A percentile compares a stretch with the other conserved stretches of the same genome.
Conservation (phyloP, 2,113 vertebrate species). For the Vimba vimba region DNA sequence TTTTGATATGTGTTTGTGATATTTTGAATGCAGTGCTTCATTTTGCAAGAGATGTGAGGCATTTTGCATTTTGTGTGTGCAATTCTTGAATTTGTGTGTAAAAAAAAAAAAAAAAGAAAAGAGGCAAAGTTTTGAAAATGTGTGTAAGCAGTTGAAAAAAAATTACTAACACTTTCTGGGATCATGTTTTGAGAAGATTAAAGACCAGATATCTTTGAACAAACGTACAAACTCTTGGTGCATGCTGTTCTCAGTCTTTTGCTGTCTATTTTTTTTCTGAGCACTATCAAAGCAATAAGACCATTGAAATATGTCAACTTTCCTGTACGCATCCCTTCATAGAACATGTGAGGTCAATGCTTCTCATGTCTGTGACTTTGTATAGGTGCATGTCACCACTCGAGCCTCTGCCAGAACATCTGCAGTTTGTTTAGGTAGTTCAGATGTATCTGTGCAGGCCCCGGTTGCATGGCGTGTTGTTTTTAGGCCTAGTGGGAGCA, state of each 20-base stretch:
- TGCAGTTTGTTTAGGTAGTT: conserved; percentile 76
- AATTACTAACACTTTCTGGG: not conserved
- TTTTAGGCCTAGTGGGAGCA: conserved; percentile 76
- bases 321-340: not conserved
- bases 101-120: no score
- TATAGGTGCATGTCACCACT: conserved; percentile 77
- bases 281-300: not conserved
- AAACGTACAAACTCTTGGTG: not conserved
- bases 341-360: not conserved
- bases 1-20: no score
- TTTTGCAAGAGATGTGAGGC: no score
- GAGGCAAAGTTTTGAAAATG: no score
- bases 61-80: no score
- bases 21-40: no score
- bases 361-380: conserved; percentile 65
- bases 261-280: no score
- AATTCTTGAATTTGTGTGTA: no score
- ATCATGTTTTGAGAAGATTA: not conserved
- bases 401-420: conserved; percentile 72
- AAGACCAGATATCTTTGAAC: not conserved
- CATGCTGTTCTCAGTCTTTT: no score
- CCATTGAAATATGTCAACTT: not conserved
- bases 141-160: no score
- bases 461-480: conserved; percentile 69
- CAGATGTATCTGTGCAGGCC: conserved; percentile 75